phyloP scores from a whole-genome alignment of 2,888 invertebrate species.

The Criorhina ranunculi region DNA sequence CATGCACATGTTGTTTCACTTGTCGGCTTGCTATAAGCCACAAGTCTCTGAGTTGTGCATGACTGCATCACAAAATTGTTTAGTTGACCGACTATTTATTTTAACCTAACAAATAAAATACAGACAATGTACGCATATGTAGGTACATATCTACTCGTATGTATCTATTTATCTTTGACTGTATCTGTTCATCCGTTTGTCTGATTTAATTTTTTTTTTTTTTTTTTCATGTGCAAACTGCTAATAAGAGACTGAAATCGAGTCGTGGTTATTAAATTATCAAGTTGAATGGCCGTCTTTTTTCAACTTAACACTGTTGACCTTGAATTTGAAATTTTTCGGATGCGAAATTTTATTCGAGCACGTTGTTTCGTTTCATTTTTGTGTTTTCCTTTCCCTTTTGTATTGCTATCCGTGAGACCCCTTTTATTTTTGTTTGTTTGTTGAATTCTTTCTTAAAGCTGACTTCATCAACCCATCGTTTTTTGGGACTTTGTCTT shows the following conservation, averaged over 20 bases:
- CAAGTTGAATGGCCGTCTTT: slow-evolving; percentile 83
- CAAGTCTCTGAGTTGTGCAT: slow-evolving; percentile 48
- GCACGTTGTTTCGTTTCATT: slow-evolving; percentile 16
- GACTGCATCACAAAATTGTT: slow-evolving; percentile 53
- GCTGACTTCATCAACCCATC: slow-evolving; percentile 67
- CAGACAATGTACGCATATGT: slow-evolving; percentile 4
- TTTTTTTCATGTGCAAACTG: slow-evolving; percentile 64
- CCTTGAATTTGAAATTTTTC: slow-evolving; percentile 81
- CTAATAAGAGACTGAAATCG: slow-evolving; percentile 71
- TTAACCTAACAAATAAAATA: slow-evolving; percentile 37
- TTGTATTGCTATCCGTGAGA: slow-evolving; percentile 56
- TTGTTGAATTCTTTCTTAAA: slow-evolving; percentile 8
- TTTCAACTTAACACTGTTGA: slow-evolving; percentile 80
- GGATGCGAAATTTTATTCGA: slow-evolving; percentile 63
- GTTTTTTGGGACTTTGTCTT: slow-evolving; percentile 59
- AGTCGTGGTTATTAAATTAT: slow-evolving; percentile 77
- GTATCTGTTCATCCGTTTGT: slow-evolving; percentile 58
- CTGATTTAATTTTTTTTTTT: slow-evolving; percentile 23
- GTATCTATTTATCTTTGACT: slow-evolving; percentile 6
- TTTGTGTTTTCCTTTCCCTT: slow-evolving; percentile 49
- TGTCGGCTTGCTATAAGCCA: slow-evolving; percentile 6
- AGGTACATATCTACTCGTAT: neutral
- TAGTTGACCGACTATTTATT: slow-evolving; percentile 48
- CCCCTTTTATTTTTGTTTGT: slow-evolving; percentile 46
- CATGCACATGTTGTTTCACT: slow-evolving; percentile 14